These are phyloP conservation scores for Formica aserva DNA, from an alignment of 2,888 invertebrate species.

Conservation along the genomic window DNA sequence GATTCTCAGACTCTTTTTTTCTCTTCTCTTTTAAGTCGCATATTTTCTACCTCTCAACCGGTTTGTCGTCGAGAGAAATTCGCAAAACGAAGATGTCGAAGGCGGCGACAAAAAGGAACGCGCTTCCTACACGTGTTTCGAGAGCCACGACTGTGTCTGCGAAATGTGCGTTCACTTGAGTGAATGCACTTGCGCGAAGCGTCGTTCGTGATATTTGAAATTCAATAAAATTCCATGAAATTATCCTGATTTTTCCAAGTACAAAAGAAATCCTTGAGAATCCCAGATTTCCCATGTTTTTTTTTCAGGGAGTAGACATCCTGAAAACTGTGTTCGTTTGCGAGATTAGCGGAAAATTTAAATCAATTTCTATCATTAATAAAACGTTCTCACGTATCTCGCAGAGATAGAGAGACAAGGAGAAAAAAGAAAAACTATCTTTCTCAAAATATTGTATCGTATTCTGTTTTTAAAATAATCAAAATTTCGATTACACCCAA, in stretches of 20 bases:
- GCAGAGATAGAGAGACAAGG: background rate
- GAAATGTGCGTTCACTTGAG: constrained; percentile 4
- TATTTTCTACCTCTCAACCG: background rate
- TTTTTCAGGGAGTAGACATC: too few relatives aligned
- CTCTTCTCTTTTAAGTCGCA: background rate
- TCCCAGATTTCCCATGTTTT: too few relatives aligned
- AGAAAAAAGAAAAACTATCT: background rate
- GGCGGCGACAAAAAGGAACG: background rate
- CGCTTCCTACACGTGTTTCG: constrained; percentile 10
- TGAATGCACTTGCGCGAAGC: background rate
- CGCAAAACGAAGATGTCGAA: constrained; percentile 8
- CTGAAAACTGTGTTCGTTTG: too few relatives aligned
- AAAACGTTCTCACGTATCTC: too few relatives aligned
- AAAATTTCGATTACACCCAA: background rate
- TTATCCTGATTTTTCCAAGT: too few relatives aligned
- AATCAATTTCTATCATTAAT: too few relatives aligned
- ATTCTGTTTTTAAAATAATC: background rate
- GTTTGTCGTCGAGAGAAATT: background rate
- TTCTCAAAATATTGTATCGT: background rate
- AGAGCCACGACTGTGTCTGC: background rate
- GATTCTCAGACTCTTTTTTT: background rate
- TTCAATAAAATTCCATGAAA: background rate
- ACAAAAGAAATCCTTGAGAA: too few relatives aligned
- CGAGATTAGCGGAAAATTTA: too few relatives aligned
- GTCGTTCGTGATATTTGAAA: background rate